Percentiles rank a stretch among this genome's conserved stretches.
These are phyloP conservation scores for Anastatus disparis DNA, from an alignment of 1,140 invertebrate species.

Conservation along the genomic window DNA sequence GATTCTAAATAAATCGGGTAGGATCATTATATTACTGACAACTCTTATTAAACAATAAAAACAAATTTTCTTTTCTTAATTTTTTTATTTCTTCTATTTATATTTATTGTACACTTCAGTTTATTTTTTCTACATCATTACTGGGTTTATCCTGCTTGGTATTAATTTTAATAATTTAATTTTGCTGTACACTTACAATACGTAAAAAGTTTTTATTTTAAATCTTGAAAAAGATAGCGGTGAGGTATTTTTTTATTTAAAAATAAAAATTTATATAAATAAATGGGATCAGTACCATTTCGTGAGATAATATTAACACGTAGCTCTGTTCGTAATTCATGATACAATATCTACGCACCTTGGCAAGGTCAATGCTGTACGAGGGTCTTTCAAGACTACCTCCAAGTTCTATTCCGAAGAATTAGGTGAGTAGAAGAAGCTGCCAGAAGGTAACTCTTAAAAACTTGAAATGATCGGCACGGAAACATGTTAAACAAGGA, in stretches of 20 bases:
- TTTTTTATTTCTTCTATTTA: neutral
- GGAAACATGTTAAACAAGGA: conserved; percentile 31
- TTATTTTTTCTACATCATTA: neutral
- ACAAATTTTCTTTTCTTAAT: neutral
- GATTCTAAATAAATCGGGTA: conserved; percentile 2
- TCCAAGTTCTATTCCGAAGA: conserved; percentile 66
- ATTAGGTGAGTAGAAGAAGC: conserved; percentile 66
- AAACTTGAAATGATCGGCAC: conserved; percentile 40
- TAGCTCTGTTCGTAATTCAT: conserved; percentile 69
- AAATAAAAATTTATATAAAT: conserved; percentile 63
- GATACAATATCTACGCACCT: conserved; percentile 69
- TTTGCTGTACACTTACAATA: neutral
- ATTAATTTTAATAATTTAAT: neutral
- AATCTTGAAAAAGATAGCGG: conserved; percentile 42
- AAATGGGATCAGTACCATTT: conserved; percentile 67
- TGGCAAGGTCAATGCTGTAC: conserved; percentile 68
- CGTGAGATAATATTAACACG: conserved; percentile 69
- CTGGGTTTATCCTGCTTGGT: neutral
- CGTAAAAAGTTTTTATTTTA: neutral
- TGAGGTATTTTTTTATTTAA: conserved; percentile 50
- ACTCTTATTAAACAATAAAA: conserved; percentile 10
- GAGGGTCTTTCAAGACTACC: conserved; percentile 68
- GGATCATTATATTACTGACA: conserved; percentile 27
- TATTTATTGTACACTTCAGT: no score
- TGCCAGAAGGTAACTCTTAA: conserved; percentile 64